Base-by-base conservation (phyloP, 2,797 vertebrate species). In the Chrysocyon brachyurus region DNA sequence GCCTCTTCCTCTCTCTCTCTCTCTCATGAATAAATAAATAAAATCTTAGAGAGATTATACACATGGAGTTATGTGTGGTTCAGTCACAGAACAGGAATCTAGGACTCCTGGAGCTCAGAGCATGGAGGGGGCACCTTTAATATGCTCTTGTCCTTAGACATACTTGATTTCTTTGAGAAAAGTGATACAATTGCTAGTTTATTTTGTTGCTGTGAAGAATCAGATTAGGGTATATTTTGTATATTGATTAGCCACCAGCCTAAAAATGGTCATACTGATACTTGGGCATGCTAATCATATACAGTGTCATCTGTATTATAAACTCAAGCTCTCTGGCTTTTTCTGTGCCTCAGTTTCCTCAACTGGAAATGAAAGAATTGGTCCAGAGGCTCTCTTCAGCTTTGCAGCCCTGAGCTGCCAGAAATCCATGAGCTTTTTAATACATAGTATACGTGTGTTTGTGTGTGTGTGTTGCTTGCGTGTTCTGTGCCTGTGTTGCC, bases 311-410 rank as follows among this genome's bases (percentile, higher is more conserved):
- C 61, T 68, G 8, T 31, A 59, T 28, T 28, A 8, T 79, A 59
- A 78, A 46, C 40, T 63, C 40, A 22, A 93, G 28, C 70, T 78
- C 78, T 66, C 56, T 31, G 19, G 54, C n/a, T 33, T 36, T 91
- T 83, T 93, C 59, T 86, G 19, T 92, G 96, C 81, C 70, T 96
- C 40, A 54, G 66, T 96, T 31, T 95, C 68, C 94, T 36, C 57
- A 64, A 8, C 3, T 84, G 26, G 78, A 94, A 94, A 31, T 49
- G 70, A 90, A 93, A 94, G 70, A 79, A 24, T 75, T 85, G 66
- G 77, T 68, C 33, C 59, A 46, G 64, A 46, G 59, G 12, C 66
- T 59, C 26, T 94, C 52, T 77, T 56, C 21, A 86, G 36, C 52
- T 83, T 96, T 95, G 21, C 17, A 83, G 40, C 33, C 63, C 59